A percentile compares a stretch with the other conserved stretches of the same genome.
phyloP scores from a whole-genome alignment of 2,797 vertebrate genomes.

The Tiaroga cobitis region DNA sequence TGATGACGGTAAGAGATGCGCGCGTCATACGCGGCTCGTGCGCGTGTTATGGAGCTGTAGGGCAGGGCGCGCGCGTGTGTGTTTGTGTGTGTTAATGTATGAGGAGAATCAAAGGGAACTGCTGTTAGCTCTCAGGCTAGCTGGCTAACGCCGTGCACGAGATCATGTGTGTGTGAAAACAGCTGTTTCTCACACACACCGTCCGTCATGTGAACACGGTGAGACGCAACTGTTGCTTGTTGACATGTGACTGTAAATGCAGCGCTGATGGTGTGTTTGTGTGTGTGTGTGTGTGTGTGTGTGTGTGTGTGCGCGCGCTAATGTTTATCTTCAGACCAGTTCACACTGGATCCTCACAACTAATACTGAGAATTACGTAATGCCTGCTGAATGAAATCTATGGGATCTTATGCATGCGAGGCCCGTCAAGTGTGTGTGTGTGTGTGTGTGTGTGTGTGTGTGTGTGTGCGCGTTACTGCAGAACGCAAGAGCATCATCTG shows the following conservation, averaged over 20 bases:
- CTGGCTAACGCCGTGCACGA: constrained; percentile 22
- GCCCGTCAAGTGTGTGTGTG: not conserved
- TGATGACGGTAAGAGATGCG: constrained; percentile 23
- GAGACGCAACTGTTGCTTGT: not conserved
- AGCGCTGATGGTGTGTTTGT: not conserved
- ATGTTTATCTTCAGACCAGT: constrained; percentile 30
- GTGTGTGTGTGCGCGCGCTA: too few relatives aligned
- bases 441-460: not conserved
- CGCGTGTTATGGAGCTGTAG: not conserved
- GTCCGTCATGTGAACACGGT: constrained; percentile 4
- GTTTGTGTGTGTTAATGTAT: constrained; percentile 11
- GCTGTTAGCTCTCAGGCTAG: constrained; percentile 49
- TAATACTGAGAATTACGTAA: constrained; percentile 8
- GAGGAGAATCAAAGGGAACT: constrained; percentile 10
- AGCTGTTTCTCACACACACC: constrained; percentile 61
- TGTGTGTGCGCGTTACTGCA: not conserved
- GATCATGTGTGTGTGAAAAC: not conserved
- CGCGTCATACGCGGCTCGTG: not conserved
- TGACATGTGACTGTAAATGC: not conserved
- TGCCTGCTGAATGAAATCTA: constrained; percentile 50
- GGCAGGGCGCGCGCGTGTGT: not conserved
- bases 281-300: not conserved
- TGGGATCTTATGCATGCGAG: not conserved
- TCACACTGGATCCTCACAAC: constrained; percentile 25
- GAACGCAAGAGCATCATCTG: not conserved